phyloP scores from a whole-genome alignment of 2,797 vertebrate genomes.

The Margarornis squamiger region DNA sequence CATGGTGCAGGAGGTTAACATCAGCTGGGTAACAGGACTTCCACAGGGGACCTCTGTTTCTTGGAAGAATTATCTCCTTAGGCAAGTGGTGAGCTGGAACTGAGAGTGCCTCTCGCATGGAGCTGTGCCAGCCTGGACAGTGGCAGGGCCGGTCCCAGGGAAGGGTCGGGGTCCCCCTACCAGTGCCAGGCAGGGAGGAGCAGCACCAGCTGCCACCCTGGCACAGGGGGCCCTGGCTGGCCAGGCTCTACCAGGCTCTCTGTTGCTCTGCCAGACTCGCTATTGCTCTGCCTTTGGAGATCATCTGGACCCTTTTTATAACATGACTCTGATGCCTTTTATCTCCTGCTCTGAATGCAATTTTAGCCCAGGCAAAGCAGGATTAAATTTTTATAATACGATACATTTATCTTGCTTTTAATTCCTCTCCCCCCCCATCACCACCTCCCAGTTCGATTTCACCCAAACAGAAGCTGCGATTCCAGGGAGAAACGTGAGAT shows the following conservation, averaged over 20 bases:
- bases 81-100: accelerated
- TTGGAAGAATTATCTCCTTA: neutral
- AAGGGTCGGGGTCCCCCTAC: neutral
- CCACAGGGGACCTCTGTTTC: neutral
- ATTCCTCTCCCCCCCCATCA: neutral
- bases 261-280: neutral
- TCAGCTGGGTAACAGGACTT: too few species aligned
- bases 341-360: slow-evolving; percentile 61
- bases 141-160: neutral
- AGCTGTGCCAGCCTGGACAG: neutral
- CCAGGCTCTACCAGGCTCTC: neutral
- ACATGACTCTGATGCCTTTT: slow-evolving; percentile 50
- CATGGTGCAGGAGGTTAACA: accelerated
- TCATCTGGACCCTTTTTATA: neutral
- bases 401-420: slow-evolving; percentile 69
- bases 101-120: accelerated
- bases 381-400: slow-evolving; percentile 70
- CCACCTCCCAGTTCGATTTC: neutral
- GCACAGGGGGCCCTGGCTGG: neutral
- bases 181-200: neutral
- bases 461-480: slow-evolving; percentile 38
- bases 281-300: neutral
- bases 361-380: slow-evolving; percentile 72
- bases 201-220: neutral
- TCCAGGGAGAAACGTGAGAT: neutral